phyloP scores from a whole-genome alignment of 2,888 invertebrate genomes.

The Ommatoiulus sabulosus region DNA sequence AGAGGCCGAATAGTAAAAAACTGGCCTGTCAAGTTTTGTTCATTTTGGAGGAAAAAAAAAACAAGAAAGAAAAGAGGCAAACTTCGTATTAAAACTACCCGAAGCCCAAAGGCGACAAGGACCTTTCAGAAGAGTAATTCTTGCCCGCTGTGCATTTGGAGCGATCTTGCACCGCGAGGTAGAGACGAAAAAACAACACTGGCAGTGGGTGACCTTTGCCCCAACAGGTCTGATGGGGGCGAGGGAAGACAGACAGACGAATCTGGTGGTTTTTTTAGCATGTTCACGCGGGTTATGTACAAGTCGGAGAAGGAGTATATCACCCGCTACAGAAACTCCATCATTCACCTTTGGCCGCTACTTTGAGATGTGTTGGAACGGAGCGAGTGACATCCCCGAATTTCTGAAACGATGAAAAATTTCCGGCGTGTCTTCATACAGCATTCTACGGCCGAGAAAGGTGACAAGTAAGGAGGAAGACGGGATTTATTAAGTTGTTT shows the following conservation, averaged over 20 bases:
- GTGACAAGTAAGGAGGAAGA: slow-evolving; percentile 16
- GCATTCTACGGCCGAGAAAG: neutral
- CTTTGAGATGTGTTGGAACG: neutral
- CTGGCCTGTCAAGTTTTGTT: slow-evolving; percentile 15
- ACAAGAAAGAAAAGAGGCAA: neutral
- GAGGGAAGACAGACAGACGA: slow-evolving; percentile 38
- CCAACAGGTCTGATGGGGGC: neutral
- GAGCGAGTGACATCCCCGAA: neutral
- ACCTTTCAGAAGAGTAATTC: slow-evolving; percentile 37
- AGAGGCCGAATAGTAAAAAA: slow-evolving; percentile 41
- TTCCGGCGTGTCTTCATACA: slow-evolving; percentile 24
- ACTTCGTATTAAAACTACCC: neutral
- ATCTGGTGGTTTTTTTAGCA: neutral
- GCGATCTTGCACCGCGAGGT: slow-evolving; percentile 25
- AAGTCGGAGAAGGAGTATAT: slow-evolving; percentile 17
- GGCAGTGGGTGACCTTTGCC: neutral
- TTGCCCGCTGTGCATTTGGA: slow-evolving; percentile 45
- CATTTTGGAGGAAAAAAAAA: neutral
- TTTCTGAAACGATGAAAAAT: slow-evolving; percentile 25
- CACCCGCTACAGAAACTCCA: neutral
- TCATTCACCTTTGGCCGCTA: slow-evolving; percentile 17
- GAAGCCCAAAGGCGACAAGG: slow-evolving; percentile 41
- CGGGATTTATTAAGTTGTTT: slow-evolving; percentile 32
- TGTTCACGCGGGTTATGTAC: neutral
- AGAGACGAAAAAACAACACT: slow-evolving; percentile 39